These are phyloP conservation scores for Rhegmatorhina hoffmannsi DNA, from an alignment of 2,113 vertebrate genomes.

Conservation along the genomic window DNA sequence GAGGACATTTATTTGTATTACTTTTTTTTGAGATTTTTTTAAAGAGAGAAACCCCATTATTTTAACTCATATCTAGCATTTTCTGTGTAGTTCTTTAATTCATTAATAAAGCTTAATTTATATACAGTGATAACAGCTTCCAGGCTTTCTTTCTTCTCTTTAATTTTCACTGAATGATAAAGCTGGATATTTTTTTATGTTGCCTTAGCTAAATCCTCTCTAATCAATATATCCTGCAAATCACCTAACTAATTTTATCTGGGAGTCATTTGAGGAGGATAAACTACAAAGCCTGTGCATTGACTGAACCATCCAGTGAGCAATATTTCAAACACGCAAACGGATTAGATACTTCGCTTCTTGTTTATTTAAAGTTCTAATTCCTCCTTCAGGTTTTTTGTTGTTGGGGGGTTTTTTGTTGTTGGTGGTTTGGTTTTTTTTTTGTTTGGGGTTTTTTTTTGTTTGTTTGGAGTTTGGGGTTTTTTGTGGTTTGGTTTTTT, in stretches of 20 bases:
- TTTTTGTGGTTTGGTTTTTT: not conserved
- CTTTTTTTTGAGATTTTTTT: not conserved
- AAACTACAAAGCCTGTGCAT: not conserved
- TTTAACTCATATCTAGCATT: not conserved
- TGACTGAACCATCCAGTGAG: not conserved
- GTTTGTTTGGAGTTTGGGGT: not conserved
- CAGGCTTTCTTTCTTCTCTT: not conserved
- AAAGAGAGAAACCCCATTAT: not conserved
- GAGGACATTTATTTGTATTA: not conserved
- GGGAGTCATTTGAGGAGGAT: not conserved
- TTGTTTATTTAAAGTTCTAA: not conserved
- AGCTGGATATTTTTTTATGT: conserved; percentile 22
- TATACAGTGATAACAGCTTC: not conserved
- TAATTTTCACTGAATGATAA: conserved; percentile 17
- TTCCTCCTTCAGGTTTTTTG: not conserved
- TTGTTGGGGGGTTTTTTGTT: too few species aligned
- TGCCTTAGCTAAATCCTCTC: conserved; percentile 28
- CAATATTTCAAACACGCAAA: conserved; percentile 16
- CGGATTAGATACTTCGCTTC: not conserved
- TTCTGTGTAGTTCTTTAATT: not conserved
- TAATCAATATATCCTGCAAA: conserved; percentile 59
- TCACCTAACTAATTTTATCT: conserved; percentile 50
- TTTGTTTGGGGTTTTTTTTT: too few species aligned
- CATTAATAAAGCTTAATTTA: conserved; percentile 15
- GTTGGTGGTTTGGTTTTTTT: too few species aligned